phyloP scores from a whole-genome alignment of 2,888 invertebrate genomes.

The Chloromyia formosa region DNA sequence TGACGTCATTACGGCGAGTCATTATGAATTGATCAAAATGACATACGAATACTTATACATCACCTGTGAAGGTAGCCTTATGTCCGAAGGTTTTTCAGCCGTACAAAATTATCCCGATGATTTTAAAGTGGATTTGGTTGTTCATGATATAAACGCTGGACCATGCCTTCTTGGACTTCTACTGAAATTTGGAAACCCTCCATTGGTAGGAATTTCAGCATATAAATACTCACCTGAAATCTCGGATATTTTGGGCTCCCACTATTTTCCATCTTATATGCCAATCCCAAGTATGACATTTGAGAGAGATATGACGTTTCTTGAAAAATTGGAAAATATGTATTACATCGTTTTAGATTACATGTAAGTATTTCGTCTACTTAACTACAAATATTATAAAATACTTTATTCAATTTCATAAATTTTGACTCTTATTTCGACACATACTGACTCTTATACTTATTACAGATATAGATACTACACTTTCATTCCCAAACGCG shows the following conservation, averaged over 20 bases:
- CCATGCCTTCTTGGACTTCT: conserved; percentile 55
- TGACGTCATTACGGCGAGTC: not conserved
- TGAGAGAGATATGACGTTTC: conserved; percentile 8
- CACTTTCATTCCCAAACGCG: conserved; percentile 34
- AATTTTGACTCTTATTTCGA: too few relatives aligned
- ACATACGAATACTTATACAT: not conserved
- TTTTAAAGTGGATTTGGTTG: conserved; percentile 57
- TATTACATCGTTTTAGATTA: not conserved
- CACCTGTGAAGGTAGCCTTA: conserved; percentile 45
- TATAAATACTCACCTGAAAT: conserved; percentile 51
- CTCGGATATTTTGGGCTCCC: conserved; percentile 48
- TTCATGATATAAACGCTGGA: conserved; percentile 55
- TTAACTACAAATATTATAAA: too few relatives aligned
- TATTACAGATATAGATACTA: conserved; percentile 43
- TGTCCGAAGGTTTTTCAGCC: conserved; percentile 54
- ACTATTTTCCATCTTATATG: conserved; percentile 52
- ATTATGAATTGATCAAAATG: not conserved
- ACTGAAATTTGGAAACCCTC: conserved; percentile 56
- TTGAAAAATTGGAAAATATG: conserved; percentile 16
- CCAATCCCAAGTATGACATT: conserved; percentile 42
- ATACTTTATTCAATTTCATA: too few relatives aligned
- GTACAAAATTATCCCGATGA: conserved; percentile 55
- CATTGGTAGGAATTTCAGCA: conserved; percentile 53
- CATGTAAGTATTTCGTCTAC: conserved; percentile 26
- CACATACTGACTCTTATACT: too few relatives aligned